Conservation (phyloP, 2,113 vertebrate species). For the Xenotilapia leptura region DNA sequence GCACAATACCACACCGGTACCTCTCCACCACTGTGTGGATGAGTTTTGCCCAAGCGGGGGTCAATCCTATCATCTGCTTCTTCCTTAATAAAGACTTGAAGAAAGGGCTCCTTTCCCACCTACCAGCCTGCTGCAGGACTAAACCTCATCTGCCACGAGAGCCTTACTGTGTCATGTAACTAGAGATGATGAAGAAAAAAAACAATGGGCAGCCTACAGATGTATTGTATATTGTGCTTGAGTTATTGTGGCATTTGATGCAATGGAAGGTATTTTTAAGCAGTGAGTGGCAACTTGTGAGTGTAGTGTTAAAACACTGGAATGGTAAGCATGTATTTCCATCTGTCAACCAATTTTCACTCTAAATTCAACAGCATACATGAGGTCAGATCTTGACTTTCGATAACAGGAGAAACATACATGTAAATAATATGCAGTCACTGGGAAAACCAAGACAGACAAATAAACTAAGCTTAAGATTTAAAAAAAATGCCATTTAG, state of each 20-base stretch:
- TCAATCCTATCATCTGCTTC: conserved; percentile 88
- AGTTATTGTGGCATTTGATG: conserved; percentile 50
- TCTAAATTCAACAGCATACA: background rate
- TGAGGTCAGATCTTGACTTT: background rate
- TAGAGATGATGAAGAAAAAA: background rate
- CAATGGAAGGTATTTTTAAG: conserved; percentile 41
- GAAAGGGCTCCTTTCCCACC: conserved; percentile 83
- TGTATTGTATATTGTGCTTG: background rate
- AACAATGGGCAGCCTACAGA: background rate
- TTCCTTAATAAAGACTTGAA: conserved; percentile 90
- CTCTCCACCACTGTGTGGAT: conserved; percentile 88
- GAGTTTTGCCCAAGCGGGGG: conserved; percentile 87
- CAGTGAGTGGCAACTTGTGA: background rate
- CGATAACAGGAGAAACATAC: background rate
- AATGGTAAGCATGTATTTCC: conserved; percentile 20
- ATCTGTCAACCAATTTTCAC: background rate
- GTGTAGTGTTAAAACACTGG: background rate
- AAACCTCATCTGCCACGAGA: conserved; percentile 84
- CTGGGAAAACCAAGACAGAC: background rate
- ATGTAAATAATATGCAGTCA: background rate
- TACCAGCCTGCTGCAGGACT: conserved; percentile 86
- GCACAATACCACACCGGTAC: conserved; percentile 83
- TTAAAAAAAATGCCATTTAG: accelerated
- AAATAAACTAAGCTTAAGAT: background rate
- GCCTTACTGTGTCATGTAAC: conserved; percentile 88